A percentile compares a stretch with the other conserved stretches of the same genome.
Evolutionary conservation across 2,888 invertebrate species (phyloP).

Genomic region (Caenorhabditis japonica): DNA sequence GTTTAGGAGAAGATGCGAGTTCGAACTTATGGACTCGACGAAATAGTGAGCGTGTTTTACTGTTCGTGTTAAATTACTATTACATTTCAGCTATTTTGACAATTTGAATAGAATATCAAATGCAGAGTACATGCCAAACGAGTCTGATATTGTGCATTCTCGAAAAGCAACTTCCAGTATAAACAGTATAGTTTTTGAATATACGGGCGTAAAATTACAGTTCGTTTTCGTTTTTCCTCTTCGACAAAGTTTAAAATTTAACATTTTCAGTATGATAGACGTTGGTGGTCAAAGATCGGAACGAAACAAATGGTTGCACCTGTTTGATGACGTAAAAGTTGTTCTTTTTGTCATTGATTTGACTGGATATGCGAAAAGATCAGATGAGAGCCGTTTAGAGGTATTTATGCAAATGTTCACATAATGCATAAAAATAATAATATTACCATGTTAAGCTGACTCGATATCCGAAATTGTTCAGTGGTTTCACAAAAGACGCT

Average conservation of each 20-base stretch:
- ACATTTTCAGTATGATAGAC: constrained; percentile 54
- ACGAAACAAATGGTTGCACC: constrained; percentile 57
- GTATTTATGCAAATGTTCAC: constrained; percentile 5
- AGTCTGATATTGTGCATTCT: constrained; percentile 57
- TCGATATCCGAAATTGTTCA: constrained; percentile 20
- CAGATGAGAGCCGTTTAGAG: constrained; percentile 39
- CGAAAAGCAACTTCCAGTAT: constrained; percentile 48
- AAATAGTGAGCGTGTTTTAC: constrained; percentile 42
- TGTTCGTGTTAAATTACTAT: no score
- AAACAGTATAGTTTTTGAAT: constrained; percentile 42
- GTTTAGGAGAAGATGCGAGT: constrained; percentile 38
- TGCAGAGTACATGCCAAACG: constrained; percentile 45
- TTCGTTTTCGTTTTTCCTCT: constrained; percentile 6
- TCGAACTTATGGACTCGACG: constrained; percentile 50
- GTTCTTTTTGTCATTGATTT: constrained; percentile 50
- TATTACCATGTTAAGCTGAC: constrained; percentile 29
- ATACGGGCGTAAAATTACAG: constrained; percentile 47
- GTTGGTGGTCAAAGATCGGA: constrained; percentile 62
- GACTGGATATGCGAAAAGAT: constrained; percentile 49
- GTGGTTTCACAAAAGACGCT: constrained; percentile 8
- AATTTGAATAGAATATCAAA: constrained; percentile 46
- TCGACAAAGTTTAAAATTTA: no score
- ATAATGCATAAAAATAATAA: no score
- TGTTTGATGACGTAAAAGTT: constrained; percentile 56
- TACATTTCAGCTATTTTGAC: constrained; percentile 59